Evolutionary conservation across 1,140 invertebrate genomes (phyloP), one percentile per base, ranked within the genome.

Genomic region (Drosophila baimaii): DNA sequence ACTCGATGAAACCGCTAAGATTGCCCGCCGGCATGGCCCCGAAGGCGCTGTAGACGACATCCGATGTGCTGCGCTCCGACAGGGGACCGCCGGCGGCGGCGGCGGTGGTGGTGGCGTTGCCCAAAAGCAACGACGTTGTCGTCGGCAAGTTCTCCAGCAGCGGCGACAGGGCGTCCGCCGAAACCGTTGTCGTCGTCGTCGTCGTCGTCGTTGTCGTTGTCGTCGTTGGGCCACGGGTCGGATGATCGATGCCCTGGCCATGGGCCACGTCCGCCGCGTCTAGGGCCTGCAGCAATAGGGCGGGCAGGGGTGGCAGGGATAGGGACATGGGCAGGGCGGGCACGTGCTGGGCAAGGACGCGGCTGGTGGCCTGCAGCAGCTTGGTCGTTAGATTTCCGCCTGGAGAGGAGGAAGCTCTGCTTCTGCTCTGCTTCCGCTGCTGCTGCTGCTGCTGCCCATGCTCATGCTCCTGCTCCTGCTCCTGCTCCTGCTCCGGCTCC

Each of bases 1-100:
- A 86, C 13, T 73, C 71, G 31, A 88, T 88, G 83, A 88, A 88
- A 68, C 84, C 83, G 68, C 83, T 79, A 4, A 84, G 44, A 65
- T 83, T 71, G 57, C 47, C 49, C 25, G 46, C 41, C 15, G 73
- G 55, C 37, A 71, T 46, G 19, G 15, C 56, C 41, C 61, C 57
- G 9, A 83, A 76, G 57, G 65, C 66, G 65, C 79, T 73, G 41
- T 86, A 83, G 3, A 69, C 52, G 15, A 57, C 43, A 8, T 49
- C 44, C 52, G n/a, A n/a, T n/a, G 55, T 9, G 25, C 27, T n/a
- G 12, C 15, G 8, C 31, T 9, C 41, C 9, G 3, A 15, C 19
- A 15, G n/a, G 37, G 37, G 9, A 47, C 39, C 43, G 13, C 17
- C 37, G 9, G 56, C 51, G 47, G 25, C 9, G 46, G 29, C 63